Conservation (phyloP, 2,113 vertebrate genomes). For the Bambusicola thoracicus region DNA sequence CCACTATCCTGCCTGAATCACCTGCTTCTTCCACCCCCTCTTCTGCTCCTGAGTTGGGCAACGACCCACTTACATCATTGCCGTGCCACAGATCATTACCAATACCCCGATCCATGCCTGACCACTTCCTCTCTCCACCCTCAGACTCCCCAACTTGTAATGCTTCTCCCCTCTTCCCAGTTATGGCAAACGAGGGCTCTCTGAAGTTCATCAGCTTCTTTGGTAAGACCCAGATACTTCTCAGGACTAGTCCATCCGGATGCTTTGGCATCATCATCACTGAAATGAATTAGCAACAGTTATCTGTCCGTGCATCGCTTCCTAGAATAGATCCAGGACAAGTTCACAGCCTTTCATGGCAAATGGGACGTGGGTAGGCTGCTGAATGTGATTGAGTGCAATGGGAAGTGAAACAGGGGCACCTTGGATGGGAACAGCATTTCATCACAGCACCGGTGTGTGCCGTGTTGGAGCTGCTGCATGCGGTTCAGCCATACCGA, state of each 20-base stretch:
- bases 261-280: constrained; percentile 30
- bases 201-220: constrained; percentile 7
- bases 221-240: constrained; percentile 31
- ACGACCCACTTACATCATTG: constrained; percentile 20
- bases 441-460: not conserved
- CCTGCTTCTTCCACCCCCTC: constrained; percentile 28
- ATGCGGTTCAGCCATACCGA: not conserved
- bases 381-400: accelerated
- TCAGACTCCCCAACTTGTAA: not conserved
- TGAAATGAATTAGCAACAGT: not conserved
- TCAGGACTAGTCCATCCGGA: constrained; percentile 42
- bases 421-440: not conserved
- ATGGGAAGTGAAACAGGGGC: not conserved
- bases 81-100: constrained; percentile 45
- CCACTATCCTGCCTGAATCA: constrained; percentile 27
- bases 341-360: not conserved
- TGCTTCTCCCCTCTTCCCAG: not conserved
- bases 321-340: not conserved
- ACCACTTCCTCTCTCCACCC: constrained; percentile 49
- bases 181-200: not conserved
- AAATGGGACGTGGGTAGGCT: not conserved
- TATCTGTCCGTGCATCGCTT: constrained; percentile 23
- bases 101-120: constrained; percentile 18
- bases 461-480: not conserved
- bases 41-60: constrained; percentile 14